Percentiles rank a stretch among this genome's conserved stretches.
These are phyloP conservation scores for Zaprionus lachaisei DNA, from an alignment of 1,140 invertebrate genomes.

Conservation along the genomic window DNA sequence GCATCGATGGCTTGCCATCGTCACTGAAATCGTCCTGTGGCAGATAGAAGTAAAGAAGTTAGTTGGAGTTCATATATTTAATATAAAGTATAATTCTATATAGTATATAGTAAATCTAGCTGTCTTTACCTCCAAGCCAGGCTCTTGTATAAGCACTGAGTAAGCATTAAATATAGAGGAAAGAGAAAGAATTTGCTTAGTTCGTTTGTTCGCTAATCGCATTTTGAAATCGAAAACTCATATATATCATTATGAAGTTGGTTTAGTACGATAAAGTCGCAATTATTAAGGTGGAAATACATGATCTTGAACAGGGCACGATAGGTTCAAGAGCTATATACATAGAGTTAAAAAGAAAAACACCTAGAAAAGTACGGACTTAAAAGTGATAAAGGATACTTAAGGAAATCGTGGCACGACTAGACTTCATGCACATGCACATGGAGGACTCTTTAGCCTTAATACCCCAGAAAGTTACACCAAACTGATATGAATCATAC, in stretches of 20 bases:
- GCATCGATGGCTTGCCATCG: conserved; percentile 65
- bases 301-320: conserved; percentile 19
- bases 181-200: conserved; percentile 54
- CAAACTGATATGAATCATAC: not conserved
- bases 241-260: conserved; percentile 22
- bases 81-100: not conserved
- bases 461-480: not conserved
- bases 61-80: not conserved
- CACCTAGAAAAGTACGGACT: not conserved
- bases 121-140: conserved; percentile 80
- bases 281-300: conserved; percentile 31
- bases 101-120: not conserved
- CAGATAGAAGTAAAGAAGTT: not conserved
- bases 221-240: conserved; percentile 13
- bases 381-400: conserved; percentile 9
- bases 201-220: conserved; percentile 11
- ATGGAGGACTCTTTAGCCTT: not conserved
- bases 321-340: conserved; percentile 23
- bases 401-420: not conserved
- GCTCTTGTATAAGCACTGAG: conserved; percentile 83
- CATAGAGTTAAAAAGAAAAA: not conserved
- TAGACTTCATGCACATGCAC: conserved; percentile 23
- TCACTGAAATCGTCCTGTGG: conserved; percentile 78
- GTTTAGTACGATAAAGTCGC: conserved; percentile 31
- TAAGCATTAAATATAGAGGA: conserved; percentile 74